Conservation (phyloP, 2,113 vertebrate genomes). For the Lynx canadensis region DNA sequence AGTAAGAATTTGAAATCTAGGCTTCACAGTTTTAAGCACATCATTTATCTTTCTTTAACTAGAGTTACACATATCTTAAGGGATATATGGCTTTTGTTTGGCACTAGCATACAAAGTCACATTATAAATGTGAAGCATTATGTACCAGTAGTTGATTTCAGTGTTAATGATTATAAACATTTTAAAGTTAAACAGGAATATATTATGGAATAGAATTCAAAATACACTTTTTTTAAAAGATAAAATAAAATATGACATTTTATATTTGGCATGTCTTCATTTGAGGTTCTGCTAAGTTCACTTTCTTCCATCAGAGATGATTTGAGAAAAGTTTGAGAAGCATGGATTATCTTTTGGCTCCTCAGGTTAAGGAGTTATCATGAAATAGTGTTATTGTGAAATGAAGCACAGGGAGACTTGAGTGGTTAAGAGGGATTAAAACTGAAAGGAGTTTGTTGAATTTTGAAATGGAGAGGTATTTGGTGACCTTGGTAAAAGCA, state of each 20-base stretch:
- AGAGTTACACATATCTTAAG: neutral
- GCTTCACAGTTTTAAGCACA: neutral
- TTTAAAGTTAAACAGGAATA: neutral
- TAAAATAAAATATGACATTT: neutral
- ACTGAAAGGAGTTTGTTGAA: neutral
- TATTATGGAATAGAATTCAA: neutral
- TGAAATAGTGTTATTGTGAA: constrained; percentile 2
- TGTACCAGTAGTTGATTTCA: neutral
- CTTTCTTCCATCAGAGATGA: neutral
- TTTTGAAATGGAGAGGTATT: constrained; percentile 20
- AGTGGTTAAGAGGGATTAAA: neutral
- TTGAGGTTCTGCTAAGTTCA: neutral
- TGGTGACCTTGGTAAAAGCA: neutral
- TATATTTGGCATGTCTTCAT: neutral
- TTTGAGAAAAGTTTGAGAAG: neutral
- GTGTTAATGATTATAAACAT: neutral
- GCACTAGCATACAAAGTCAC: neutral
- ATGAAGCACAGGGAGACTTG: neutral
- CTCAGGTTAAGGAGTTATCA: neutral
- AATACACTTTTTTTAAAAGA: neutral
- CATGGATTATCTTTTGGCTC: neutral
- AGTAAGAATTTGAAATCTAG: neutral
- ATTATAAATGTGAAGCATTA: neutral
- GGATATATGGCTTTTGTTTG: neutral
- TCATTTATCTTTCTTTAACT: neutral